Percentiles rank a stretch among this genome's conserved stretches.
These are phyloP conservation scores for Haliclona indistincta DNA, from an alignment of 37 sponge, comb jelly and placozoan genomes.

Conservation along the genomic window DNA sequence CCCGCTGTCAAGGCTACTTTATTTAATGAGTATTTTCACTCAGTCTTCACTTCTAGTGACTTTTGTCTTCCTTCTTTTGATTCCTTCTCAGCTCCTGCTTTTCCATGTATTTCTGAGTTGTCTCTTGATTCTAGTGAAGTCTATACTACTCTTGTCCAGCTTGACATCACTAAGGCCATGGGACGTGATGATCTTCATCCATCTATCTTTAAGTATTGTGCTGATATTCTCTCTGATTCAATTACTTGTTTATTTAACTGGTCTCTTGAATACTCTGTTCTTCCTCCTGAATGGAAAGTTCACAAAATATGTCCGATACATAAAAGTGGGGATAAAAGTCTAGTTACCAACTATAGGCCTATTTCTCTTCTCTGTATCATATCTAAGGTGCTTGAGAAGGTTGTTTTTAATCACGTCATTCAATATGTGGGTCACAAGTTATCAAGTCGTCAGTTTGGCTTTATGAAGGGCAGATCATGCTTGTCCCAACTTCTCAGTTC, in stretches of 20 bases:
- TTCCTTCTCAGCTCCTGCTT: neutral
- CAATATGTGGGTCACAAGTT: neutral
- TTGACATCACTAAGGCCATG: neutral
- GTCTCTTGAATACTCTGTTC: neutral
- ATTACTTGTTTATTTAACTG: neutral
- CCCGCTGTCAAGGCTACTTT: neutral
- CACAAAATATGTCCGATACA: too few relatives aligned
- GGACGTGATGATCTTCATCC: neutral
- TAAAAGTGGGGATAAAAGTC: too few relatives aligned
- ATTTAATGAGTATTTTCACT: neutral
- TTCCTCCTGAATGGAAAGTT: neutral
- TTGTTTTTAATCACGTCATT: too few relatives aligned
- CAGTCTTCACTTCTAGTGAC: neutral
- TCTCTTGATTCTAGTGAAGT: neutral
- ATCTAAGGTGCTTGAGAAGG: neutral
- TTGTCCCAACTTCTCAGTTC: neutral
- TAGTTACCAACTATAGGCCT: too few relatives aligned
- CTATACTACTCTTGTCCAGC: neutral
- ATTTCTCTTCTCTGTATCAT: slow-evolving; percentile 1
- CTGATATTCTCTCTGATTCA: neutral
- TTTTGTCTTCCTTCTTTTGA: neutral
- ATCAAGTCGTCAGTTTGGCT: slow-evolving; percentile 8
- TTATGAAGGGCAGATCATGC: slow-evolving; percentile 6
- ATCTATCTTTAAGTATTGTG: neutral
- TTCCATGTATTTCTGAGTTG: too few relatives aligned